phyloP scores from a whole-genome alignment of 1,140 invertebrate genomes.

The Lamellibrachia luymesi region DNA sequence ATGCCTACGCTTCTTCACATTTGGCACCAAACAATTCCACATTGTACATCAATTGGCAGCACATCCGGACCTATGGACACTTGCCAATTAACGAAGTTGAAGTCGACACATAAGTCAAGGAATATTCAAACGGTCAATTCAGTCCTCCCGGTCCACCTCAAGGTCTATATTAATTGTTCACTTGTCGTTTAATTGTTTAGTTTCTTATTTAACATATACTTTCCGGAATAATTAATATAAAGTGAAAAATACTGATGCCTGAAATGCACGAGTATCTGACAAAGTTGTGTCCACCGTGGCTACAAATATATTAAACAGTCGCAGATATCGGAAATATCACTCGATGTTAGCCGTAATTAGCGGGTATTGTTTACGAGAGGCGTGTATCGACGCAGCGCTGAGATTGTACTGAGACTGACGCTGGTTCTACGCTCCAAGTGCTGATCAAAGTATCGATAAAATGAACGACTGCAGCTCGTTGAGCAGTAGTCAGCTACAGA shows the following conservation, averaged over 20 bases:
- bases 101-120: neutral
- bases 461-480: neutral
- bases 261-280: neutral
- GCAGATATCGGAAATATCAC: neutral
- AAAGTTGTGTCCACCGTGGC: neutral
- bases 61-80: neutral
- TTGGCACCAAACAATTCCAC: too few relatives aligned
- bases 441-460: neutral
- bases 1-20: too few relatives aligned
- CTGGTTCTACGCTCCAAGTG: neutral
- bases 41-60: too few relatives aligned
- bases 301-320: neutral
- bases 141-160: neutral
- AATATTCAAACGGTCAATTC: neutral
- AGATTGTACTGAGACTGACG: neutral
- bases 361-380: neutral
- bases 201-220: too few relatives aligned
- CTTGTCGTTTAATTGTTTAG: too few relatives aligned
- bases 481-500: neutral
- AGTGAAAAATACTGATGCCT: neutral
- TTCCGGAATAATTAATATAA: neutral
- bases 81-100: neutral
- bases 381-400: neutral
- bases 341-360: neutral
- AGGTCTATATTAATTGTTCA: too few relatives aligned